These are phyloP conservation scores for Sapajus apella DNA, from an alignment of 2,113 vertebrate genomes.

Conservation along the genomic window DNA sequence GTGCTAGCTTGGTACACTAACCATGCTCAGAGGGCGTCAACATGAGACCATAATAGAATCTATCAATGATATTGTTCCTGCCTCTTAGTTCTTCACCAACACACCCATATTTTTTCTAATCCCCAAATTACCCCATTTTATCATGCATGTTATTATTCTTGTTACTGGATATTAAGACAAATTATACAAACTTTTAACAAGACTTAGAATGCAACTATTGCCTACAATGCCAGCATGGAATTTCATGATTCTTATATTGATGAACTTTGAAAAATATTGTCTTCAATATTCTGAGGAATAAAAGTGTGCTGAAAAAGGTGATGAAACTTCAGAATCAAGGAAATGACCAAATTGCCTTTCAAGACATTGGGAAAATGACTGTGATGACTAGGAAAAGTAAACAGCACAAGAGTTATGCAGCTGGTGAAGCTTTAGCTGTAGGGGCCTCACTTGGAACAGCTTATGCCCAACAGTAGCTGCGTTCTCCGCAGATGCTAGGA, in stretches of 20 bases:
- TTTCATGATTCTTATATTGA: not conserved
- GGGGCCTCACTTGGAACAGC: not conserved
- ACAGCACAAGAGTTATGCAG: not conserved
- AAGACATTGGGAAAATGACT: not conserved
- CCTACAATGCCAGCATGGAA: not conserved
- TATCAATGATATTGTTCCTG: not conserved
- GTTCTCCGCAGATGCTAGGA: not conserved
- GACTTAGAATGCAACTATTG: not conserved
- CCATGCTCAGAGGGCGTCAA: not conserved
- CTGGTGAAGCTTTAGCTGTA: not conserved
- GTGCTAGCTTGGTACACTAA: not conserved
- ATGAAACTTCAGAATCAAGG: not conserved
- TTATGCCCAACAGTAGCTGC: accelerated
- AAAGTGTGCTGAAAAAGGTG: not conserved
- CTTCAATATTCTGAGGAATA: not conserved
- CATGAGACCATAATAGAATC: not conserved
- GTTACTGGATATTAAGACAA: not conserved
- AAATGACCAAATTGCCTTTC: not conserved
- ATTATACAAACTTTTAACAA: not conserved
- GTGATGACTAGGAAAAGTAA: not conserved
- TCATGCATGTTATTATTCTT: not conserved
- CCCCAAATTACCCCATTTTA: not conserved
- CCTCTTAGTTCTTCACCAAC: not conserved
- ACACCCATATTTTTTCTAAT: not conserved
- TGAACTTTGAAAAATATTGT: not conserved